Conservation (phyloP, 2,797 vertebrate species). For the Pampus argenteus region DNA sequence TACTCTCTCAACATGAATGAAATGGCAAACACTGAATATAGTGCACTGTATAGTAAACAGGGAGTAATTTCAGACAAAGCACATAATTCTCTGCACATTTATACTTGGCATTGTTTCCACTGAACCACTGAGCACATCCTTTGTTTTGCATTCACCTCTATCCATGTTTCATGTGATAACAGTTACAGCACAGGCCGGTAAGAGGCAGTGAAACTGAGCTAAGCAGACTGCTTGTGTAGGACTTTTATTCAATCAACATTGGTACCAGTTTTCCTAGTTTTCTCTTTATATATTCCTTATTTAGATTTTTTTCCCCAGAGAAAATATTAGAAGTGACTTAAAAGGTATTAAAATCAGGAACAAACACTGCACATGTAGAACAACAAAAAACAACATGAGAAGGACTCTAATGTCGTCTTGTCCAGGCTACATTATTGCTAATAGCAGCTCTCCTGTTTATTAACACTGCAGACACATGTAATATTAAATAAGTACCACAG, state of each 20-base stretch:
- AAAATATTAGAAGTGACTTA: no score
- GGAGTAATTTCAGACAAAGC: background rate
- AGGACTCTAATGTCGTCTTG: background rate
- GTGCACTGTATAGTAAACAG: no score
- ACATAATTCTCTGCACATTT: no score
- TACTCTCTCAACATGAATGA: no score
- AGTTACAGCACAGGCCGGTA: background rate
- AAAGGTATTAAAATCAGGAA: no score
- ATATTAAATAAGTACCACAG: background rate
- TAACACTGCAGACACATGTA: background rate
- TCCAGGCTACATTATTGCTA: no score
- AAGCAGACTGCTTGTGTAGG: background rate
- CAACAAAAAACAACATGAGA: background rate
- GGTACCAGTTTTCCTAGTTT: no score
- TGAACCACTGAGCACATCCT: background rate
- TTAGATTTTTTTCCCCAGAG: no score
- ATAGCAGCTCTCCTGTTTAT: no score
- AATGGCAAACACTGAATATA: no score
- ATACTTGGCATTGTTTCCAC: background rate
- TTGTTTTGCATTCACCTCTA: background rate
- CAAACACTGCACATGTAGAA: background rate
- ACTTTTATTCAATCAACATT: background rate
- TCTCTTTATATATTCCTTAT: no score
- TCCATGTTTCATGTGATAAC: conserved; percentile 20
- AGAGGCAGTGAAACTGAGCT: background rate